A percentile compares a stretch with the other conserved stretches of the same genome.
Conservation (phyloP, 1,140 invertebrate genomes). For the Heliconius eleuchia region DNA sequence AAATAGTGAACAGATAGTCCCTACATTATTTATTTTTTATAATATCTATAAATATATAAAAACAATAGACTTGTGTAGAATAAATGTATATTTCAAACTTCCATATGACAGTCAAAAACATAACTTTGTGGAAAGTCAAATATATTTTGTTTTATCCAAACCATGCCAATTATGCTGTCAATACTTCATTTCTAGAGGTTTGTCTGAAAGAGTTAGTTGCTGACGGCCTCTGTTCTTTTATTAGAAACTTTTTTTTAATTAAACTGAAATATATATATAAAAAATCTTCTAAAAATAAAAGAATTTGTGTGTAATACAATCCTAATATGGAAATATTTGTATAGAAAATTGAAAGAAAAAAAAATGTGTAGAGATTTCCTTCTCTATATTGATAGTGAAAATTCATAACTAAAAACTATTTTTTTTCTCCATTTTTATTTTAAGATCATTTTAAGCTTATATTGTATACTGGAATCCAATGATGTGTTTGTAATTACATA, state of each 20-base stretch:
- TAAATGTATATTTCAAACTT: background rate
- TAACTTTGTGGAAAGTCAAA: background rate
- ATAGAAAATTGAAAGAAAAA: no score
- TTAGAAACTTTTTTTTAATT: background rate
- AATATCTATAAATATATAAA: background rate
- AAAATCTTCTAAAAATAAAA: background rate
- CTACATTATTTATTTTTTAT: no score
- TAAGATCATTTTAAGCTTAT: no score
- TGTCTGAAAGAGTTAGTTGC: background rate
- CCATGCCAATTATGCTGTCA: background rate
- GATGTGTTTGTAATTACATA: no score
- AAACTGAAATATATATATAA: background rate
- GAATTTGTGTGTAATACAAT: no score
- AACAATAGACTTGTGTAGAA: background rate
- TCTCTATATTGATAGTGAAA: no score
- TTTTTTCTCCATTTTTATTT: no score
- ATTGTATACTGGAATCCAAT: no score
- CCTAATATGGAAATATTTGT: no score
- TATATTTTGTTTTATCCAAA: background rate
- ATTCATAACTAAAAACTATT: no score
- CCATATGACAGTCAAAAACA: background rate
- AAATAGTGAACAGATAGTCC: no score
- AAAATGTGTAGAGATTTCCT: no score
- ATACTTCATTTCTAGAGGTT: conserved; percentile 5
- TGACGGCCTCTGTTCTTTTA: background rate